A percentile compares a stretch with the other conserved stretches of the same genome.
These are phyloP conservation scores for Brachyptera putata DNA, from an alignment of 2,888 invertebrate genomes.

Conservation along the genomic window DNA sequence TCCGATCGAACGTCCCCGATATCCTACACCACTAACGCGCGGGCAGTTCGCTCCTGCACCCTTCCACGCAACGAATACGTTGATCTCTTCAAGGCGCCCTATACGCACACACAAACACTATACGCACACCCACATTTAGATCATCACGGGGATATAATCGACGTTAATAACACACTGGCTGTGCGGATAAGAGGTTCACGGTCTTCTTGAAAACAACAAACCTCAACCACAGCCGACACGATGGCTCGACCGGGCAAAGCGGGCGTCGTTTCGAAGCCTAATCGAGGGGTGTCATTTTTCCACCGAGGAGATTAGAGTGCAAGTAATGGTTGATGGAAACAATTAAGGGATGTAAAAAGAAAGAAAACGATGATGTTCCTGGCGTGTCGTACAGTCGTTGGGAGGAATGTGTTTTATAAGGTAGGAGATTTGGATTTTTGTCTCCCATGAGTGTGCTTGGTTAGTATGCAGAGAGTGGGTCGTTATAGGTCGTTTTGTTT, in stretches of 20 bases:
- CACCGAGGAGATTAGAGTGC: constrained; percentile 11
- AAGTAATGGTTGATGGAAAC: constrained; percentile 16
- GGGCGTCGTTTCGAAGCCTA: not conserved
- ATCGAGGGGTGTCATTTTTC: constrained; percentile 16
- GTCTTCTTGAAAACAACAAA: not conserved
- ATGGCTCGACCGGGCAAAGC: too few species aligned
- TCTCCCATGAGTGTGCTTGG: not conserved
- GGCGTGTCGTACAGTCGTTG: constrained; percentile 5
- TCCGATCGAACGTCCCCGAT: too few species aligned
- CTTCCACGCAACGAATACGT: too few species aligned
- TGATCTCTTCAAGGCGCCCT: too few species aligned
- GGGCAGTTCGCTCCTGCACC: too few species aligned
- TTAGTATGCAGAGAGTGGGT: not conserved
- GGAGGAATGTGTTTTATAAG: not conserved
- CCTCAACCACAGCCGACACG: not conserved
- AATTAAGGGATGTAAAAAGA: constrained; percentile 9
- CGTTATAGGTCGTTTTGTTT: too few species aligned
- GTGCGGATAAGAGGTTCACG: not conserved
- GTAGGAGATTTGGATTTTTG: not conserved
- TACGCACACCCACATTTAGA: not conserved
- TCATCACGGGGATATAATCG: constrained; percentile 2
- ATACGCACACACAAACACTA: too few species aligned
- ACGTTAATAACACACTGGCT: constrained; percentile 7
- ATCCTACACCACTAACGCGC: too few species aligned
- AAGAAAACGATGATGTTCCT: constrained; percentile 18